phyloP scores from a whole-genome alignment of 1,140 invertebrate genomes.

The Drosophila sulfurigaster region DNA sequence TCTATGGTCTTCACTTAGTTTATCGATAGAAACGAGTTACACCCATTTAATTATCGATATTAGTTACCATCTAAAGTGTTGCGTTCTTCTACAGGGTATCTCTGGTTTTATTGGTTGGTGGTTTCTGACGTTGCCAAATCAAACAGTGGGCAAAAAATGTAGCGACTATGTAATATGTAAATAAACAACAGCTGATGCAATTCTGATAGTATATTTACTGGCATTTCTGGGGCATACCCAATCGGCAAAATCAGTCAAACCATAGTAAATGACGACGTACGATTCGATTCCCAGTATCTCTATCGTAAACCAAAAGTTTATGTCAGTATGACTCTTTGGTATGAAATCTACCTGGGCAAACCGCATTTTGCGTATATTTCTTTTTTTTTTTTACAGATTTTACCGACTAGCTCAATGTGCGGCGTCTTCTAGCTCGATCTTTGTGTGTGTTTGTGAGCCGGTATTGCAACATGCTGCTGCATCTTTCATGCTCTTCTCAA shows the following conservation, averaged over 20 bases:
- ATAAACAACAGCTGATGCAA: conserved; percentile 8
- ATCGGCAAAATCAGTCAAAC: no score
- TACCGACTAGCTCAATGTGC: not conserved
- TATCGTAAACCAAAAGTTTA: not conserved
- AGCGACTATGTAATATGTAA: not conserved
- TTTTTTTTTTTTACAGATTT: not conserved
- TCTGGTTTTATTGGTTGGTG: not conserved
- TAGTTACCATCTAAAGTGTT: no score
- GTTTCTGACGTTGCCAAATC: conserved; percentile 6
- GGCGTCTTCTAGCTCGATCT: conserved; percentile 1
- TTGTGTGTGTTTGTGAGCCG: not conserved
- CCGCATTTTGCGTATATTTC: not conserved
- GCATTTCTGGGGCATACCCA: not conserved
- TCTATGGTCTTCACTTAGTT: not conserved
- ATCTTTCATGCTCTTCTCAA: conserved; percentile 38
- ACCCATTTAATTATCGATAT: no score
- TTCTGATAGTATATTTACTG: not conserved
- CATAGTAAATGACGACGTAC: not conserved
- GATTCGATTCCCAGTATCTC: not conserved
- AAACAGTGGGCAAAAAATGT: not conserved
- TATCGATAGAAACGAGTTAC: not conserved
- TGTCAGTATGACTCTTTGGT: not conserved
- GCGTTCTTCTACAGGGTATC: not conserved
- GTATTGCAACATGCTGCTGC: conserved; percentile 24
- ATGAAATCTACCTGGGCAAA: conserved; percentile 1